These are phyloP conservation scores for Mergus octosetaceus DNA, from an alignment of 2,797 vertebrate genomes.

Conservation along the genomic window DNA sequence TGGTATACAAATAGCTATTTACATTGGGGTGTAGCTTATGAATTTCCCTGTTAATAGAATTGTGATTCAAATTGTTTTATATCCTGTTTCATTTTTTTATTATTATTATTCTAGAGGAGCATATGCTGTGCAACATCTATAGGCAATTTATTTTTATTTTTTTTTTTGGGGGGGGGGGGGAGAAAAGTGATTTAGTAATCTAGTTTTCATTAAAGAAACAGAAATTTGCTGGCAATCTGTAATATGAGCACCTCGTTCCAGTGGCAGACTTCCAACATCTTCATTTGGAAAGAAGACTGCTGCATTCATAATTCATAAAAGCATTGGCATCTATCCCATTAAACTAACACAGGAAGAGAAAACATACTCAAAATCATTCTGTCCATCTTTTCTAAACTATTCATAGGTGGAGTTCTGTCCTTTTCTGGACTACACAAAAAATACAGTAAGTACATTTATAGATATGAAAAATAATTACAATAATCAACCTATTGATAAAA, in stretches of 20 bases:
- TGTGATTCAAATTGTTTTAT: conserved; percentile 9
- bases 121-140: conserved; percentile 21
- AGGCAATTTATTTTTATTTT: neutral
- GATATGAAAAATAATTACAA: neutral
- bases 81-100: neutral
- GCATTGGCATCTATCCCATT: conserved; percentile 66
- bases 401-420: conserved; percentile 19
- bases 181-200: conserved; percentile 64
- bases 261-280: conserved; percentile 71
- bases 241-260: conserved; percentile 63
- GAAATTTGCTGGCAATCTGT: conserved; percentile 66
- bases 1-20: neutral
- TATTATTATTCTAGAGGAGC: conserved; percentile 3
- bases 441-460: neutral
- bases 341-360: conserved; percentile 65
- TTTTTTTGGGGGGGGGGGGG: neutral
- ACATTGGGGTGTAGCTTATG: neutral
- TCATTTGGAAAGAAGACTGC: conserved; percentile 73
- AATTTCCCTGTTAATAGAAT: neutral
- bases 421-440: neutral
- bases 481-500: neutral
- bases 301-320: conserved; percentile 77
- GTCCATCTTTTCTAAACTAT: conserved; percentile 34
- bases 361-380: conserved; percentile 45
- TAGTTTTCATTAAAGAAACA: conserved; percentile 70